Percentiles rank a stretch among this genome's conserved stretches.
phyloP scores from a whole-genome alignment of 1,140 invertebrate genomes.

The Doryteuthis pealeii region DNA sequence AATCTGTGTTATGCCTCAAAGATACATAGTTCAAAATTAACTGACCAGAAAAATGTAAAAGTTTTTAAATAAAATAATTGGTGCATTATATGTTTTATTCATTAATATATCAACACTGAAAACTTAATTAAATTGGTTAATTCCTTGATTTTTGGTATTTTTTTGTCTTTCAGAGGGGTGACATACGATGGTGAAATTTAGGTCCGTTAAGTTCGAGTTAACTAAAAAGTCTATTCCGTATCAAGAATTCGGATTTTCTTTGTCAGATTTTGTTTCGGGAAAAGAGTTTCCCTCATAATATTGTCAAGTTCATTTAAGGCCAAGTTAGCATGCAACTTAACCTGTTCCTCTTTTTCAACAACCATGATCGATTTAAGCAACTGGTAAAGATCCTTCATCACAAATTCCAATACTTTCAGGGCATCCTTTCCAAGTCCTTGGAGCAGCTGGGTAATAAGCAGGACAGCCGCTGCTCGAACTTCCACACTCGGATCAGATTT shows the following conservation, averaged over 20 bases:
- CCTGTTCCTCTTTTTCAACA: conserved; percentile 69
- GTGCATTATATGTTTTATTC: no score
- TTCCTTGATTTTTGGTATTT: no score
- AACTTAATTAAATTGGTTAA: no score
- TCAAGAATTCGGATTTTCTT: conserved; percentile 67
- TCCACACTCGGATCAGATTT: conserved; percentile 71
- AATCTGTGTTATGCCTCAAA: no score
- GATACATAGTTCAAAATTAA: no score
- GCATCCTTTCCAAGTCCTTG: conserved; percentile 73
- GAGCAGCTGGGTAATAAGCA: conserved; percentile 73
- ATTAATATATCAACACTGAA: no score
- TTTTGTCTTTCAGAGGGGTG: no score
- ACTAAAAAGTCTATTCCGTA: no score
- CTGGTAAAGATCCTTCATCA: conserved; percentile 71
- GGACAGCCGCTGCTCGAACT: conserved; percentile 76
- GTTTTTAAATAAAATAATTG: no score
- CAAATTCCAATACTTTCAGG: conserved; percentile 68
- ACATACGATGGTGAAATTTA: no score
- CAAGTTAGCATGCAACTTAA: conserved; percentile 73
- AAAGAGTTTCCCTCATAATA: conserved; percentile 69
- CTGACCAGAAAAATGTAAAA: no score
- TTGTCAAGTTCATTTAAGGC: conserved; percentile 76
- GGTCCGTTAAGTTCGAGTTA: no score
- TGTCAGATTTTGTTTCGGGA: conserved; percentile 64
- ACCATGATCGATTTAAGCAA: conserved; percentile 69